Evolutionary conservation across 2,113 vertebrate genomes (phyloP).

Genomic region (Hiodon tergisus): DNA sequence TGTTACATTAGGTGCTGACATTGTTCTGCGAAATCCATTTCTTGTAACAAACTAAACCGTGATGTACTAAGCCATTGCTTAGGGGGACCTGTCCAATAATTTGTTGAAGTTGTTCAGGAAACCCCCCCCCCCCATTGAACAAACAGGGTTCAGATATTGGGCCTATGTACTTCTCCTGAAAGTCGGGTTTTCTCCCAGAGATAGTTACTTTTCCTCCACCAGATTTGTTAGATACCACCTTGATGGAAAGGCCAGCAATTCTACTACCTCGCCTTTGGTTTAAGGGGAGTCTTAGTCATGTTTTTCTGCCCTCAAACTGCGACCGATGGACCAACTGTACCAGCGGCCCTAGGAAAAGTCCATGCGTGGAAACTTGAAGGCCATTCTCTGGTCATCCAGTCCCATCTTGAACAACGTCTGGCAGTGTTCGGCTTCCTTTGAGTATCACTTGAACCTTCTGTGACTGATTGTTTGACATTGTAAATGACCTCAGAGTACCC

Average conservation of each 20-base stretch:
- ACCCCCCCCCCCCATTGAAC: constrained; percentile 12
- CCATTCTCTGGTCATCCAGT: background rate
- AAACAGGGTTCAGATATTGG: background rate
- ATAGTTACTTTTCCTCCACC: background rate
- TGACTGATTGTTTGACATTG: background rate
- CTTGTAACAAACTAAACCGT: background rate
- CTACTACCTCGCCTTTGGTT: too few species aligned
- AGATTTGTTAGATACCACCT: background rate
- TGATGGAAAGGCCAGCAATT: background rate
- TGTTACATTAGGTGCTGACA: constrained; percentile 9
- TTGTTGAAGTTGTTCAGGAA: constrained; percentile 11
- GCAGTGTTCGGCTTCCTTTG: background rate
- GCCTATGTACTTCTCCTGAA: constrained; percentile 12
- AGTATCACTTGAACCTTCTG: background rate
- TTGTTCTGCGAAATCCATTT: background rate
- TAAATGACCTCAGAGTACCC: background rate
- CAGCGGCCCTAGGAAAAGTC: background rate
- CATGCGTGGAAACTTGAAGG: background rate
- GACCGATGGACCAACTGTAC: background rate
- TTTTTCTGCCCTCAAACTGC: background rate
- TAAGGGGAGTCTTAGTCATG: background rate
- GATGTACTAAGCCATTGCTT: constrained; percentile 5
- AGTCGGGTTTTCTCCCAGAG: background rate
- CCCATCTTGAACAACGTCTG: background rate
- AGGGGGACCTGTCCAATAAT: constrained; percentile 20